These are phyloP conservation scores for Smittia aterrima DNA, from an alignment of 2,888 invertebrate genomes.

Conservation along the genomic window DNA sequence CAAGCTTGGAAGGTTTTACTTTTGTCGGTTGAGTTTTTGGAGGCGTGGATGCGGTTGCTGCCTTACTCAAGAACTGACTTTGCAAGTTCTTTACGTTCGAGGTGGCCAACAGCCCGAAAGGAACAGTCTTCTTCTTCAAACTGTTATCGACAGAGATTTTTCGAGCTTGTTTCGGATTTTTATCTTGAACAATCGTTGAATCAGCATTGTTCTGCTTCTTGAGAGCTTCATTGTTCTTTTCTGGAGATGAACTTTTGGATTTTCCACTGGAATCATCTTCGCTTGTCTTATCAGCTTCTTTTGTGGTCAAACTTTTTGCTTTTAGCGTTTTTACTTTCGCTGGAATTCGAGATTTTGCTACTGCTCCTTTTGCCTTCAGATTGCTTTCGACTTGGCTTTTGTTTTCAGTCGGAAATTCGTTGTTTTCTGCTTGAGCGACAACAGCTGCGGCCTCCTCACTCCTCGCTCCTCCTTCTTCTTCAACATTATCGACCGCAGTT, in stretches of 20 bases:
- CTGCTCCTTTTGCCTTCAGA: slow-evolving; percentile 2
- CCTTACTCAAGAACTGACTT: slow-evolving; percentile 26
- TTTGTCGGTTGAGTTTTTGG: slow-evolving; percentile 46
- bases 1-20: slow-evolving; percentile 46
- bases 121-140: slow-evolving; percentile 46
- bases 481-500: slow-evolving; percentile 15
- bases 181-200: neutral
- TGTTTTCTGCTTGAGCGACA: neutral
- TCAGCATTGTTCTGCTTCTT: neutral
- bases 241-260: neutral
- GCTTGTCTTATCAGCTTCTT: neutral
- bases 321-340: neutral
- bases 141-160: neutral
- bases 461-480: neutral
- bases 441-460: neutral
- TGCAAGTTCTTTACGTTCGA: slow-evolving; percentile 32
- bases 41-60: slow-evolving; percentile 50
- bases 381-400: neutral
- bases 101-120: slow-evolving; percentile 44
- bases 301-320: neutral
- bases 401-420: neutral
- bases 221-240: neutral
- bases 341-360: slow-evolving; percentile 5
- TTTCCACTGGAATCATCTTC: neutral
- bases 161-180: neutral